A percentile compares a stretch with the other conserved stretches of the same genome.
Evolutionary conservation across 2,113 vertebrate species (phyloP).

Genomic region (Oreochromis spilurus): DNA sequence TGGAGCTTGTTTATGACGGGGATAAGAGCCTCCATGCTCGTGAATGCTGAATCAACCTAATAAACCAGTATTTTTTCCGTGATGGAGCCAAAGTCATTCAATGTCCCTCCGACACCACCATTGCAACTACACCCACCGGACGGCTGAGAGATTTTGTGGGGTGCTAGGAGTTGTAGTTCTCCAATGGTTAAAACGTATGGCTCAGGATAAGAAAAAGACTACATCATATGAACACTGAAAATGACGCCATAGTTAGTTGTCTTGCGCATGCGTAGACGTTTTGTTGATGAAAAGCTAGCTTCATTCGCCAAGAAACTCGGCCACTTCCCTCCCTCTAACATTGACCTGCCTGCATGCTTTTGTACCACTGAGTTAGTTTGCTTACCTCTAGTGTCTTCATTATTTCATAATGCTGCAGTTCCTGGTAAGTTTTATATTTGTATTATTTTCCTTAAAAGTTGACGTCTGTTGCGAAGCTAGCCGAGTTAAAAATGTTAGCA

Average conservation of each 20-base stretch:
- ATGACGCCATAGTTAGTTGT: background rate
- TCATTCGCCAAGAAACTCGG: background rate
- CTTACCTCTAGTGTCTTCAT: background rate
- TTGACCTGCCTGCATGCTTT: background rate
- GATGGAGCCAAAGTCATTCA: slow-evolving; percentile 79
- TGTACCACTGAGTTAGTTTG: background rate
- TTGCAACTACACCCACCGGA: slow-evolving; percentile 57
- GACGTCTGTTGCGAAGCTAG: background rate
- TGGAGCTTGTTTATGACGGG: slow-evolving; percentile 98
- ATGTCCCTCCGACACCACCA: slow-evolving; percentile 73
- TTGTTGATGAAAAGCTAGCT: background rate
- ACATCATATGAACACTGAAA: background rate
- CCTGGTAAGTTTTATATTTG: slow-evolving; percentile 61
- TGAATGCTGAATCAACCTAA: background rate
- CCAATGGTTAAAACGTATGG: rapidly evolving
- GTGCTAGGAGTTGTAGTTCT: slow-evolving; percentile 65
- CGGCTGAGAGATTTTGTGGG: background rate
- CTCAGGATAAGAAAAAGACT: background rate
- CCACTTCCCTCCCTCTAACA: background rate
- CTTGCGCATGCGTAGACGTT: slow-evolving; percentile 7
- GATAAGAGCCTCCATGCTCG: slow-evolving; percentile 91
- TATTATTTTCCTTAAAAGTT: background rate
- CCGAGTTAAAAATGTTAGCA: background rate
- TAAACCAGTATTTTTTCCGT: slow-evolving; percentile 19
- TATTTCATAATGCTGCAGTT: slow-evolving; percentile 71